Base-by-base conservation (phyloP, 2,113 vertebrate species). In the Cinclus mexicanus region DNA sequence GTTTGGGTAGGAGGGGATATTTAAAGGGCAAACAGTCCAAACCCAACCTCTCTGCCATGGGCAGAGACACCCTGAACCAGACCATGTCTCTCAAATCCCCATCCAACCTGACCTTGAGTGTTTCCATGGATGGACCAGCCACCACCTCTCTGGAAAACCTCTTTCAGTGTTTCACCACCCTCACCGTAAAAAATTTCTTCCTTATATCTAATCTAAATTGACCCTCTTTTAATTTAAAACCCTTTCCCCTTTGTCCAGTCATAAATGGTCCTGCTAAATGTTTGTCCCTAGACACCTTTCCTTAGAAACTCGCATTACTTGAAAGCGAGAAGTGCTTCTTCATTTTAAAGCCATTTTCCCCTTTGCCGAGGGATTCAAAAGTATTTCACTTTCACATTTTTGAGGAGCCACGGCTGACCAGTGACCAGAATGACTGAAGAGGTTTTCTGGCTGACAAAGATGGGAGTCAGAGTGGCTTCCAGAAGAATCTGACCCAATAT, bases 401-500 rank as follows among this genome's bases (percentile, higher is more conserved):
- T 72, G 22, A 92, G 79, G 65, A 85, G 10, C 14, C 11, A 13
- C 18, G 5, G 12, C 65, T 83, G 49, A 35, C 41, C 5, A 6
- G 25, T 17, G 69, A 87, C 41, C 0, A 0, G 47, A 72, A 50
- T 57, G 72, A 77, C 25, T 1, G 67, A 77, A 56, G 56, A 68
- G 25, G 29, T 53, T 74, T 93, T 92, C 39, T 94, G 67, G 10
- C 37, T 80, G 47, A 69, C 24, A 88, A 28, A 90, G 56, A 6
- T 49, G 44, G 85, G 53, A 81, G 44, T 44, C 82, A 87, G 53
- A 39, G 39, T 5, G 23, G 21, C 65, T 78, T 94, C 69, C 67
- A 91, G 83, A 96, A 83, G 63, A 95, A 78, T 76, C 81, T 82
- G 53, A 41, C 53, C 22, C 59, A 44, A 21, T 95, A 80, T 93